Percentiles rank a stretch among this genome's conserved stretches.
phyloP scores from a whole-genome alignment of 2,113 vertebrate species.

The Microtus pennsylvanicus region DNA sequence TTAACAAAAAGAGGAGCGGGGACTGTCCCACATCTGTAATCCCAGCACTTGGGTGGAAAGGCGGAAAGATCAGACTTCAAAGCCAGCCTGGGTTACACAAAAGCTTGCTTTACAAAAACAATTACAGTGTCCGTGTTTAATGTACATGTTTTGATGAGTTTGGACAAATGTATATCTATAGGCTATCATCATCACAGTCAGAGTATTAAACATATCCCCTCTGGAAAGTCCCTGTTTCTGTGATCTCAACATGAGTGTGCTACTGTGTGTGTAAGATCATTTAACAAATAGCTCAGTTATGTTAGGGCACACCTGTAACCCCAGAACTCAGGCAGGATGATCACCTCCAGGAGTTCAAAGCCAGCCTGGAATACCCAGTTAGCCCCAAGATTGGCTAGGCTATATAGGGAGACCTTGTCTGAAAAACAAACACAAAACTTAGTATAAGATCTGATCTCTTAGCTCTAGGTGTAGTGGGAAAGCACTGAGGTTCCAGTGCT shows the following conservation, averaged over 20 bases:
- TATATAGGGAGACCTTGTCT: neutral
- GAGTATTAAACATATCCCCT: neutral
- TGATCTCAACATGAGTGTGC: neutral
- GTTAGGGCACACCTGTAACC: neutral
- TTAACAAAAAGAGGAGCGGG: neutral
- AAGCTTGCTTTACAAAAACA: neutral
- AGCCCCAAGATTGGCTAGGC: neutral
- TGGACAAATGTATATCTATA: neutral
- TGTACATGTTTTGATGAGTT: neutral
- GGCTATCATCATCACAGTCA: neutral
- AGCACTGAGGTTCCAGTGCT: no score
- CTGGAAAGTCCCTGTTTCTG: neutral
- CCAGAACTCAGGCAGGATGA: neutral
- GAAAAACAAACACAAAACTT: neutral
- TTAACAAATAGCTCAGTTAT: neutral
- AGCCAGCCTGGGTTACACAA: neutral
- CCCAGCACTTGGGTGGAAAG: no score
- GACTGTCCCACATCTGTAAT: neutral
- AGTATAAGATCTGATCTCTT: neutral
- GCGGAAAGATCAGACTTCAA: neutral
- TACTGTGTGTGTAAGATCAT: neutral
- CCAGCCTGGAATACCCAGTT: neutral
- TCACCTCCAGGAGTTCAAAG: neutral
- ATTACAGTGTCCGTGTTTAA: neutral
- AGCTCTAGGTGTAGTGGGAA: neutral